phyloP scores from a whole-genome alignment of 2,888 invertebrate species.

The Unio delphinus region DNA sequence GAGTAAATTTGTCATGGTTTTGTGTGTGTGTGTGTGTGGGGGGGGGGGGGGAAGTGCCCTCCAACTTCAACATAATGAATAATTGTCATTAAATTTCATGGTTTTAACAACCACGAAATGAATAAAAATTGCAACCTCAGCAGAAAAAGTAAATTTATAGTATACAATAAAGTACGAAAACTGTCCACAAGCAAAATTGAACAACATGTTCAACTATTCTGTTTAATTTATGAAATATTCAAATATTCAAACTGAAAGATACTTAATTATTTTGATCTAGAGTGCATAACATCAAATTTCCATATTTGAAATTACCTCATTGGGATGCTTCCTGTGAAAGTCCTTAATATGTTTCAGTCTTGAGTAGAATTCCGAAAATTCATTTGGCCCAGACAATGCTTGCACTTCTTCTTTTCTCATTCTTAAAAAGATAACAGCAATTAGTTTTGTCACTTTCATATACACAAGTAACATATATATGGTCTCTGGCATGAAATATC shows the following conservation, averaged over 20 bases:
- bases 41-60: too few relatives aligned
- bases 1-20: too few relatives aligned
- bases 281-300: not conserved
- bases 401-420: constrained; percentile 94
- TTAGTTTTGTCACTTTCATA: not conserved
- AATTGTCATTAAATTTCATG: too few relatives aligned
- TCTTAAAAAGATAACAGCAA: constrained; percentile 66
- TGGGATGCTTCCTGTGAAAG: constrained; percentile 95
- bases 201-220: not conserved
- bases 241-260: too few relatives aligned
- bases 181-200: not conserved
- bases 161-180: not conserved
- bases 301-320: constrained; percentile 79
- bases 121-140: not conserved
- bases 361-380: constrained; percentile 97
- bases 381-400: constrained; percentile 96
- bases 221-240: not conserved
- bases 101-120: not conserved
- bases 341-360: constrained; percentile 95
- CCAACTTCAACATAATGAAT: too few relatives aligned
- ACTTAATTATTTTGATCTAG: not conserved
- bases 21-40: too few relatives aligned
- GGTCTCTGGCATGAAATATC: too few relatives aligned
- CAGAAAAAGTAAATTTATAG: not conserved
- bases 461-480: too few relatives aligned